Percentiles rank a stretch among this genome's conserved stretches.
These are phyloP conservation scores for Pseudopodoces humilis DNA, from an alignment of 2,113 vertebrate species.

Conservation along the genomic window DNA sequence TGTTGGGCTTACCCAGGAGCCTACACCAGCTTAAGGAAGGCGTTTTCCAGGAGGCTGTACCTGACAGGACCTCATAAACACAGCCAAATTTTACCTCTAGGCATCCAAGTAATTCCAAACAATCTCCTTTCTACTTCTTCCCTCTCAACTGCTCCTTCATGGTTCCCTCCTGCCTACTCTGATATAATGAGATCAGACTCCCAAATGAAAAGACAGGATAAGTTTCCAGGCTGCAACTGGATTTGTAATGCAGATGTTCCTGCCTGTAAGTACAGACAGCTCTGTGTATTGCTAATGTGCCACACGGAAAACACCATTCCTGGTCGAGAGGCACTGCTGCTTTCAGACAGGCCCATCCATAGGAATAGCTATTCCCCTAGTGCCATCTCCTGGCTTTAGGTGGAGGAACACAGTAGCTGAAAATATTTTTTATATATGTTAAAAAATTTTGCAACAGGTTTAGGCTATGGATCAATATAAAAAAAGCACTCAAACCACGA, in stretches of 20 bases:
- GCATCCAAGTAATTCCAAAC: neutral
- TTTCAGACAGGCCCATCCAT: neutral
- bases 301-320: accelerated
- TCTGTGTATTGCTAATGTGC: neutral
- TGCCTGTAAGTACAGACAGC: neutral
- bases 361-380: neutral
- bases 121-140: neutral
- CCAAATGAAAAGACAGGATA: neutral
- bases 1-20: neutral
- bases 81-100: neutral
- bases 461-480: neutral
- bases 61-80: neutral
- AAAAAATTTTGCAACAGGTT: neutral
- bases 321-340: accelerated
- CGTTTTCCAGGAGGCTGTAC: neutral
- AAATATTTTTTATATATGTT: neutral
- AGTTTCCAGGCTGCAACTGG: neutral
- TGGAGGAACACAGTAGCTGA: neutral
- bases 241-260: neutral
- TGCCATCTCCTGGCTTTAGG: slow-evolving; percentile 33
- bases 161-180: neutral
- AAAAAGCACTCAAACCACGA: neutral
- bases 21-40: neutral
- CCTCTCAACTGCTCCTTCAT: neutral
- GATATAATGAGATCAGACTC: neutral